Evolutionary conservation across 2,113 vertebrate genomes (phyloP).

Genomic region (Apistogramma diplotaenia): DNA sequence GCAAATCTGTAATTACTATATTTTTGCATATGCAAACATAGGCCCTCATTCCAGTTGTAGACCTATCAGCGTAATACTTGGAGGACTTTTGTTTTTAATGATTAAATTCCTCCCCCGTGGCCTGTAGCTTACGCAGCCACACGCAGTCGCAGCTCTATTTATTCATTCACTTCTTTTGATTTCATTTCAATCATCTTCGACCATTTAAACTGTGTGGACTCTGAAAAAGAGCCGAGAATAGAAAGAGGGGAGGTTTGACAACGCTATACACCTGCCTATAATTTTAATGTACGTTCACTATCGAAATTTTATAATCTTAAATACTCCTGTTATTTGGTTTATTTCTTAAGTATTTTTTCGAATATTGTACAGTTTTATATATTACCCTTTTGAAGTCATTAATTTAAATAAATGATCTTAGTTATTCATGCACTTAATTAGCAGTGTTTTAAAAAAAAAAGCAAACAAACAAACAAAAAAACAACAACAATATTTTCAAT

Average conservation of each 20-base stretch:
- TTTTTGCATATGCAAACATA: constrained; percentile 51
- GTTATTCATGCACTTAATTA: constrained; percentile 95
- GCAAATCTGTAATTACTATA: constrained; percentile 50
- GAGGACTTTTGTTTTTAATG: constrained; percentile 24
- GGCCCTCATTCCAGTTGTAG: constrained; percentile 47
- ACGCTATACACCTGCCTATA: constrained; percentile 78
- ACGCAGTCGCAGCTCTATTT: constrained; percentile 64
- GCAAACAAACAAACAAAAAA: constrained; percentile 74
- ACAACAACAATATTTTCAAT: constrained; percentile 90
- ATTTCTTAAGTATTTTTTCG: constrained; percentile 88
- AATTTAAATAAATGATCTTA: constrained; percentile 98
- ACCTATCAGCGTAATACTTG: constrained; percentile 66
- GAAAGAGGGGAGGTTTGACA: constrained; percentile 39
- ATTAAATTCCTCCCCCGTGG: constrained; percentile 40
- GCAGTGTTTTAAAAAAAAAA: constrained; percentile 77
- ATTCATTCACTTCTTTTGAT: constrained; percentile 59
- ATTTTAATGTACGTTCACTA: constrained; percentile 80
- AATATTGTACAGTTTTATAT: constrained; percentile 97
- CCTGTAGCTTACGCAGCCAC: constrained; percentile 49
- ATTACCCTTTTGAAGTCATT: constrained; percentile 95
- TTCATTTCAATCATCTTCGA: constrained; percentile 70
- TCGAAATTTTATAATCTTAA: constrained; percentile 81
- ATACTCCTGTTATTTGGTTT: constrained; percentile 79
- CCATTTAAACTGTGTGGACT: constrained; percentile 81
- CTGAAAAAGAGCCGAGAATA: constrained; percentile 68